These are phyloP conservation scores for Cyprinodon tularosa DNA, from an alignment of 2,113 vertebrate genomes.

Conservation along the genomic window DNA sequence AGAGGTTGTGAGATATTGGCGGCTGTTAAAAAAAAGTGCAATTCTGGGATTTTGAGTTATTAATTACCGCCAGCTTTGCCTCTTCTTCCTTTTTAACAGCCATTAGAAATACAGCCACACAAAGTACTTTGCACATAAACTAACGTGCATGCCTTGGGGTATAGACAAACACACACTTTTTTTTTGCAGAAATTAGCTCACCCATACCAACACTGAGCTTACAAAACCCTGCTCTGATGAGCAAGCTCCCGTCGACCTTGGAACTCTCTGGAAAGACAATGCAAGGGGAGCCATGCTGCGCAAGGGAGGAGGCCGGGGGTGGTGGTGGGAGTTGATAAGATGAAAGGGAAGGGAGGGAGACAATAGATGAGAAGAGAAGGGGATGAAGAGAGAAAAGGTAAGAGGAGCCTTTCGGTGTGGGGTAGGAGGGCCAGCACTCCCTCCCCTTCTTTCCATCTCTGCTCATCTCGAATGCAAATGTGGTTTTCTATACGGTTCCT, in stretches of 20 bases:
- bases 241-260: conserved; percentile 75
- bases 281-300: conserved; percentile 68
- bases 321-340: conserved; percentile 58
- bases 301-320: conserved; percentile 34
- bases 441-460: conserved; percentile 61
- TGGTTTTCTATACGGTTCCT: conserved; percentile 72
- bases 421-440: conserved; percentile 67
- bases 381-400: conserved; percentile 12
- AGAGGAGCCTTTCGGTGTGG: conserved; percentile 61
- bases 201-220: conserved; percentile 62
- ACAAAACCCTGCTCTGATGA: conserved; percentile 77
- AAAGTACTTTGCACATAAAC: conserved; percentile 29
- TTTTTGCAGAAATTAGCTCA: conserved; percentile 65
- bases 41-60: conserved; percentile 72
- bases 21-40: conserved; percentile 73
- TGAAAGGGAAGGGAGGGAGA: conserved; percentile 53
- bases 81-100: conserved; percentile 60
- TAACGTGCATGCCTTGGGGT: conserved; percentile 33
- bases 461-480: conserved; percentile 81
- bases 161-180: conserved; percentile 29
- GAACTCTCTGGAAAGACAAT: conserved; percentile 79
- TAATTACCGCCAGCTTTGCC: conserved; percentile 66
- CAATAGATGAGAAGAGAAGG: conserved; percentile 56
- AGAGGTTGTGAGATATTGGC: conserved; percentile 63
- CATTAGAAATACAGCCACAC: conserved; percentile 56